A percentile compares a stretch with the other conserved stretches of the same genome.
phyloP scores from a whole-genome alignment of 2,113 vertebrate genomes.

The Romanogobio albipinnatus region DNA sequence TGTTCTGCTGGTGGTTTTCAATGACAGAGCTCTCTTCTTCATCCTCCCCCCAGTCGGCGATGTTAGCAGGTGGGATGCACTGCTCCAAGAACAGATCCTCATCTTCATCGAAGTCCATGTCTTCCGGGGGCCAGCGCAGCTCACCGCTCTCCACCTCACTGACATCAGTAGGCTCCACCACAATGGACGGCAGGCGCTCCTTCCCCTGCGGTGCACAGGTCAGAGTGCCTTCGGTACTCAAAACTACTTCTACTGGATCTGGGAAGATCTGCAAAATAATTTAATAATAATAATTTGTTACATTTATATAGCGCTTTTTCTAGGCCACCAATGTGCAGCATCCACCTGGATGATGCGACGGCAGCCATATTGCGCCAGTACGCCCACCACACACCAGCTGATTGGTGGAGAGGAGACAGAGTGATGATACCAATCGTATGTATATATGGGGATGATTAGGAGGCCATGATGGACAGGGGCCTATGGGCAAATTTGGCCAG shows the following conservation, averaged over 20 bases:
- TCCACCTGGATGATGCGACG: no score
- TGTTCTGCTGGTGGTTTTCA: constrained; percentile 66
- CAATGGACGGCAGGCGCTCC: constrained; percentile 81
- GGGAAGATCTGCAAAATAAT: constrained; percentile 80
- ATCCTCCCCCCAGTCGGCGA: constrained; percentile 78
- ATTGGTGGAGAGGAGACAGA: no score
- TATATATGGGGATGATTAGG: no score
- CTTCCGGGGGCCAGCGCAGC: constrained; percentile 81
- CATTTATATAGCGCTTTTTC: no score
- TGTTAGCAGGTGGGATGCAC: constrained; percentile 78
- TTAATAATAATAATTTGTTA: no score
- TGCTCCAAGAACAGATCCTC: constrained; percentile 81
- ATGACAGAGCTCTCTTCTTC: constrained; percentile 66
- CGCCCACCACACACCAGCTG: no score
- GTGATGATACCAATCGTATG: no score
- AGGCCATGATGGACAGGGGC: no score
- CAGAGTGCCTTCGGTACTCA: constrained; percentile 60
- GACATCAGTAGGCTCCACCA: constrained; percentile 81
- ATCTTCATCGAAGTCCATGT: constrained; percentile 73
- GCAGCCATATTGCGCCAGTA: no score
- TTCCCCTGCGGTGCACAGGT: constrained; percentile 64
- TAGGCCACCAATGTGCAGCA: no score
- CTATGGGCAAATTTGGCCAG: no score
- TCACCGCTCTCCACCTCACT: constrained; percentile 84
- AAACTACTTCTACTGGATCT: constrained; percentile 73